Conservation (phyloP, 2,888 invertebrate species). For the Nemapogon koenigi region DNA sequence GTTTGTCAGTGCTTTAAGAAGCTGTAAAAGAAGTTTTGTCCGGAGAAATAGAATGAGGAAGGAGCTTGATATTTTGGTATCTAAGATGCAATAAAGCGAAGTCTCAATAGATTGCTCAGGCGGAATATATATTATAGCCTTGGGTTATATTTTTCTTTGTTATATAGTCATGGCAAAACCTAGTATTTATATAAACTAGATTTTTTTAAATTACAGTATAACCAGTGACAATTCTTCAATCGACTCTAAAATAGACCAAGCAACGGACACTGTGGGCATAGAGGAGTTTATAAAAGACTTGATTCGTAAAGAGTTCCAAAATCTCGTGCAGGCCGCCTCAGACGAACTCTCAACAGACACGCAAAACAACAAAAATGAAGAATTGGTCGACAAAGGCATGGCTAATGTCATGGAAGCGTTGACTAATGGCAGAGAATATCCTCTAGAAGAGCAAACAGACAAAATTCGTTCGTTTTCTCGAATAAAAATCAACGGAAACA, state of each 20-base stretch:
- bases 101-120: too few relatives aligned
- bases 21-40: too few relatives aligned
- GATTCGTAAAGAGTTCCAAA: constrained; percentile 46
- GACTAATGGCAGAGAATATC: constrained; percentile 19
- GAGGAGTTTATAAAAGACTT: constrained; percentile 49
- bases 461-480: constrained; percentile 33
- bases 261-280: constrained; percentile 45
- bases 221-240: background rate
- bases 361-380: constrained; percentile 26
- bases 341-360: constrained; percentile 27
- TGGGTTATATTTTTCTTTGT: too few relatives aligned
- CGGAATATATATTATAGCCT: too few relatives aligned
- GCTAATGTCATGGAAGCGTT: constrained; percentile 37
- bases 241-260: constrained; percentile 12
- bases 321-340: constrained; percentile 31
- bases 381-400: constrained; percentile 36
- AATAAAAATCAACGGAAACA: constrained; percentile 52
- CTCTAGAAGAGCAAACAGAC: background rate
- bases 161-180: too few relatives aligned
- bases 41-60: too few relatives aligned
- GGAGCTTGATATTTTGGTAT: too few relatives aligned
- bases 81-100: too few relatives aligned
- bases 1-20: too few relatives aligned
- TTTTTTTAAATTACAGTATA: background rate
- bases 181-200: background rate